phyloP scores from a whole-genome alignment of 1,140 invertebrate species.

The Panulirus ornatus region DNA sequence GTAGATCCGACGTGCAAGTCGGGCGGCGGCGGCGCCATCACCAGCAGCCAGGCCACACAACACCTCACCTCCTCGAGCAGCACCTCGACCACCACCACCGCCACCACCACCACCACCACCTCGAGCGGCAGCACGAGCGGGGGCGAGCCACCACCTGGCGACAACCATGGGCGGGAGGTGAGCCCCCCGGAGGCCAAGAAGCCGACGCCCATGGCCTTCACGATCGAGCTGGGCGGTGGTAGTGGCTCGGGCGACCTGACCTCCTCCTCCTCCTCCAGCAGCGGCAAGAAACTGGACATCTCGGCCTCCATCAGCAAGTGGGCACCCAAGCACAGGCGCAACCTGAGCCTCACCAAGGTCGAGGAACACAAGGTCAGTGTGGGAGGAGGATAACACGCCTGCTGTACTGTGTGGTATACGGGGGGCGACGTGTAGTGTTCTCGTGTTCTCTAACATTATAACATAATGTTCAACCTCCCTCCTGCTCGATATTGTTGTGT shows the following conservation, averaged over 20 bases:
- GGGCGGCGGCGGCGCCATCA: not conserved
- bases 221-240: conserved; percentile 79
- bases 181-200: conserved; percentile 71
- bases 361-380: conserved; percentile 76
- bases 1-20: not conserved
- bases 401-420: no score
- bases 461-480: no score
- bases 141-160: not conserved
- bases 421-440: no score
- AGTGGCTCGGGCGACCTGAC: conserved; percentile 60
- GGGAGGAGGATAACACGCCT: not conserved
- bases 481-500: no score
- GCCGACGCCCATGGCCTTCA: conserved; percentile 78
- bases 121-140: not conserved
- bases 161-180: not conserved
- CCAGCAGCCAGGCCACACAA: not conserved
- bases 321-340: conserved; percentile 78
- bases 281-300: conserved; percentile 77
- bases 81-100: not conserved
- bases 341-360: conserved; percentile 76
- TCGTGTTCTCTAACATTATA: no score
- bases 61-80: not conserved
- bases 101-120: not conserved
- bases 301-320: conserved; percentile 79
- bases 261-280: no score